Conservation (phyloP, 1,140 invertebrate genomes). For the Aphidius gifuensis region DNA sequence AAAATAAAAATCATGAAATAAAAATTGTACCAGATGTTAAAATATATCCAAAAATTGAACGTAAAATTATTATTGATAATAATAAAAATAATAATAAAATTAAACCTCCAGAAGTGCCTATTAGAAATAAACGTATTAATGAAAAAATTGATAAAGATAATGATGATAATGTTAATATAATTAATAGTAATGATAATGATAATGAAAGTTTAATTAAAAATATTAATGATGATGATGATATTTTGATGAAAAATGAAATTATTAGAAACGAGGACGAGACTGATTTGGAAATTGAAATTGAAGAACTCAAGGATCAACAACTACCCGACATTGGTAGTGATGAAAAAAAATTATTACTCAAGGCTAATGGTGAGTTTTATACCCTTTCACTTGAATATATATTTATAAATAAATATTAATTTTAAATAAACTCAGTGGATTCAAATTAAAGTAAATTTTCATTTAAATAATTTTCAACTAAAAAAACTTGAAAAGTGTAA, state of each 20-base stretch:
- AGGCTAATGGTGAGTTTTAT: conserved; percentile 42
- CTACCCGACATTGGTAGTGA: conserved; percentile 40
- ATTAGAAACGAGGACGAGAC: conserved; percentile 28
- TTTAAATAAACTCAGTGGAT: too few relatives aligned
- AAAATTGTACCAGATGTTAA: conserved; percentile 35
- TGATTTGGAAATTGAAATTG: conserved; percentile 37
- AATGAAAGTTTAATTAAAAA: neutral
- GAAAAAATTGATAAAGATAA: neutral
- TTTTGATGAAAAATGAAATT: neutral
- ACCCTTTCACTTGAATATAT: neutral
- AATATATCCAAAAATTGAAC: conserved; percentile 29
- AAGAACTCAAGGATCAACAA: conserved; percentile 33
- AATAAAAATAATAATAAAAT: conserved; percentile 30
- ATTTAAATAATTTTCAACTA: too few relatives aligned
- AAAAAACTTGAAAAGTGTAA: too few relatives aligned
- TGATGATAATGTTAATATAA: neutral
- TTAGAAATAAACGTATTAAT: conserved; percentile 20
- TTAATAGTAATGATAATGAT: neutral
- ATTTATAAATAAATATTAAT: too few relatives aligned
- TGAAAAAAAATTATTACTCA: conserved; percentile 46
- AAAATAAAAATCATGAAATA: conserved; percentile 26
- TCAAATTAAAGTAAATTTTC: too few relatives aligned
- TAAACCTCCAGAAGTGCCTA: conserved; percentile 23
- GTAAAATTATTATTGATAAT: conserved; percentile 38
- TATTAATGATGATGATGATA: neutral